Evolutionary conservation across 2,888 invertebrate species (phyloP), one percentile per base, ranked within the genome.

Genomic region (Papilio protenor): DNA sequence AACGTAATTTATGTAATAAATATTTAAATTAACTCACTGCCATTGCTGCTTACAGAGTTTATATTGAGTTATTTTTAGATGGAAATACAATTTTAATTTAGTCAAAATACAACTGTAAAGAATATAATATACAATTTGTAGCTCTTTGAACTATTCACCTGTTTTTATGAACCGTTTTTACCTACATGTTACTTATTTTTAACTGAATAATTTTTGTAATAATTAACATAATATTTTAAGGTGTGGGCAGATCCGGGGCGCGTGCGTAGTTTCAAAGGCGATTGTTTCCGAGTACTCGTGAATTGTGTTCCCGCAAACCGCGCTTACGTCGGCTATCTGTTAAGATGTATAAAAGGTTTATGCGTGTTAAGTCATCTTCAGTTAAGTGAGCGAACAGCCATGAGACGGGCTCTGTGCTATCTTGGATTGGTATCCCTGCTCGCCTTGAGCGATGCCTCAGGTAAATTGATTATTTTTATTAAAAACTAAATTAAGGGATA

Each of bases 291-390:
- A 82, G 85, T 88, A 87, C 82, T 83, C 82, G 84, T 83, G 79
- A 83, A 83, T 84, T 40, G 86, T 87, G 84, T 86, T 86, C 85
- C 83, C 86, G 87, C 89, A 87, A 88, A 85, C 85, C 85, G 86
- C 85, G 87, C 86, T 86, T 85, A 86, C 84, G 83, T 82, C 83
- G 84, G 85, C 86, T 86, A 87, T 87, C 85, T 84, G 82, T 81
- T 79, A 82, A 82, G 79, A 80, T 82, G 88, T 93, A 93, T 93
- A 93, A 89, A 92, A 92, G 93, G 92, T 90, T 90, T 88, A 72
- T 81, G 80, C 80, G 77, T 79, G 81, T 76, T 80, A 78, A 70
- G 78, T 80, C 80, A 69, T 73, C 78, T 84, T 86, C 86, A 90
- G 90, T 91, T 84, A 84, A 86, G 85, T 84, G 82, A 81, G 81